A percentile compares a stretch with the other conserved stretches of the same genome.
These are phyloP conservation scores for Drosophila siamana DNA, from an alignment of 2,888 invertebrate genomes.

Conservation along the genomic window DNA sequence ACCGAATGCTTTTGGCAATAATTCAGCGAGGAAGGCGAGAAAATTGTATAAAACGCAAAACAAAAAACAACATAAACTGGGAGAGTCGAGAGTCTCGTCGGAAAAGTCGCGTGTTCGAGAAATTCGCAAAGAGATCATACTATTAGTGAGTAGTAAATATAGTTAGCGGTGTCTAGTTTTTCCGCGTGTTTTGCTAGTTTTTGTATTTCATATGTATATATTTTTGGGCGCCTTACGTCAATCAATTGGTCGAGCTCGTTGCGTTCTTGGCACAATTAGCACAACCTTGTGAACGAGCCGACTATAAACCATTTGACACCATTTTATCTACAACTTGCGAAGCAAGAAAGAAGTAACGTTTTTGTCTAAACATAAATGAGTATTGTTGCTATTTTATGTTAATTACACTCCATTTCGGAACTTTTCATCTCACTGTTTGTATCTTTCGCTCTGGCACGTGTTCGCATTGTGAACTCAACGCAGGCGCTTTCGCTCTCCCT, in stretches of 20 bases:
- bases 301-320: constrained; percentile 27
- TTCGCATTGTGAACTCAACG: constrained; percentile 3
- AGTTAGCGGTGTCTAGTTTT: constrained; percentile 44
- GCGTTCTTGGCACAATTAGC: constrained; percentile 72
- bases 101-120: constrained; percentile 43
- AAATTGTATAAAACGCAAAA: constrained; percentile 11
- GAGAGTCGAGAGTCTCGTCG: not conserved
- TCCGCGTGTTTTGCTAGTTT: constrained; percentile 32
- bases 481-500: constrained; percentile 1
- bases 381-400: constrained; percentile 8
- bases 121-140: not conserved
- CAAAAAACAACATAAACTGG: not conserved
- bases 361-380: not conserved
- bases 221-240: constrained; percentile 57
- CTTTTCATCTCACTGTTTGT: constrained; percentile 5
- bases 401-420: constrained; percentile 15
- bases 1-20: constrained; percentile 43
- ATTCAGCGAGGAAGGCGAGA: constrained; percentile 16
- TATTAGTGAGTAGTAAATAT: constrained; percentile 7
- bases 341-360: not conserved
- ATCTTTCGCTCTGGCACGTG: constrained; percentile 36
- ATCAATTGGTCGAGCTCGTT: constrained; percentile 34
- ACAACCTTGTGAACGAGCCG: constrained; percentile 53
- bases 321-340: constrained; percentile 22
- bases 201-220: constrained; percentile 5